Base-by-base conservation (phyloP, 1,140 invertebrate species). In the Episyrphus balteatus region DNA sequence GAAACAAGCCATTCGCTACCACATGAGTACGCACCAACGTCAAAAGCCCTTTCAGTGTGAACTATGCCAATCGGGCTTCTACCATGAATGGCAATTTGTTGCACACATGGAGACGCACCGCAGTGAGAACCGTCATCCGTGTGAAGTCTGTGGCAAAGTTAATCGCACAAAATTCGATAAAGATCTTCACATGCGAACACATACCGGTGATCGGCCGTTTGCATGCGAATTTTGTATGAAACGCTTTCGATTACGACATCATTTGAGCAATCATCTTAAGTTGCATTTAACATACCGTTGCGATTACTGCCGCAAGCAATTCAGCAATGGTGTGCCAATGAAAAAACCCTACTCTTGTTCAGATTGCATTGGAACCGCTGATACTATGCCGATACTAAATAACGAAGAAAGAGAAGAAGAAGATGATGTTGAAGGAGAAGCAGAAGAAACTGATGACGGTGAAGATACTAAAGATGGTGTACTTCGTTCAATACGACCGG, bases 1-100 rank as follows among this genome's bases (percentile, higher is more conserved):
- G 74, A 51, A 51, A 41, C 50, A 44, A 32, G 47, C 45, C 30
- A 61, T 76, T 33, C 66, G 63, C 47, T 75, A 75, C 52, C 75
- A 77, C 55, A 71, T 75, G 55, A 59, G 75, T 21, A 75, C 73
- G 0, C 76, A 78, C 59, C 77, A 74, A 0, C 74, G 74, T 42
- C 75, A 77, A 57, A 69, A 73, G 48, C 75, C 75, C 7, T 76
- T 72, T 57, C 64, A 67, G 41, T 77, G 75, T 52, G 57, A 60
- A 6, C 58, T 71, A 42, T 78, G 76, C 58, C 71, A 71, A 1
- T 52, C 63, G 6, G 44, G 38, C 7, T 52, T 40, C n/a, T 33
- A 30, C 13, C 46, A 44, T 1, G 39, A 44, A 15, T 44, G 37
- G 42, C 42, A 50, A 38, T 47, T 52, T 34, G 46, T 47, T 15